Percentiles rank a stretch among this genome's conserved stretches.
Evolutionary conservation across 2,888 invertebrate species (phyloP).

Genomic region (Empis stercorea): DNA sequence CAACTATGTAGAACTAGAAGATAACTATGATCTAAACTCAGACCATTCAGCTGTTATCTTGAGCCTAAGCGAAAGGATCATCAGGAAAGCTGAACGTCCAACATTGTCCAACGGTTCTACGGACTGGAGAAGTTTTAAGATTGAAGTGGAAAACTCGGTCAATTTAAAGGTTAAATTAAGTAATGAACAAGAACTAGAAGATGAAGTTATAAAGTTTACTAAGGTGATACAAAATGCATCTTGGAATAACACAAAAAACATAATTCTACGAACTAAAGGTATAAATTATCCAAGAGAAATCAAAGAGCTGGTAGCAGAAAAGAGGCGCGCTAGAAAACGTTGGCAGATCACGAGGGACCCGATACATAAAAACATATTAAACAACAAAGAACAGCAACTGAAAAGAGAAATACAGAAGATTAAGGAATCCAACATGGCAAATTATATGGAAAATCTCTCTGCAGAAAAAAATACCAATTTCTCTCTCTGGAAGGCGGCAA

Average conservation of each 20-base stretch:
- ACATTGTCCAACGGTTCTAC: neutral
- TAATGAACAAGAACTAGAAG: neutral
- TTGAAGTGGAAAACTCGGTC: neutral
- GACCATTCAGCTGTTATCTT: neutral
- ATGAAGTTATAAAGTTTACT: neutral
- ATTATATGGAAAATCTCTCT: neutral
- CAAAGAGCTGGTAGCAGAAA: neutral
- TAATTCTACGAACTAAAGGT: too few relatives aligned
- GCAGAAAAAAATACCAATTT: neutral
- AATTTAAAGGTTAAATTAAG: neutral
- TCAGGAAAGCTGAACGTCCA: neutral
- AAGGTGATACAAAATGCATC: neutral
- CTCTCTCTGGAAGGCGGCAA: neutral
- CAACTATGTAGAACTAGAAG: neutral
- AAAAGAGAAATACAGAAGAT: neutral
- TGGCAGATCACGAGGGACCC: neutral
- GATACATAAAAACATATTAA: neutral
- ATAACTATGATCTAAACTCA: constrained; percentile 2
- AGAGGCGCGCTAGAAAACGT: neutral
- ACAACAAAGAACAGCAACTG: neutral
- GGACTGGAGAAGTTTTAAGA: neutral
- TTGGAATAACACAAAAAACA: neutral
- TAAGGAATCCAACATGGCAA: neutral
- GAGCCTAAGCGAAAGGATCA: neutral
- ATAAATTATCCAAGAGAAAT: neutral